Conservation (phyloP, 2,797 vertebrate genomes). For the Sebastes taczanowskii region DNA sequence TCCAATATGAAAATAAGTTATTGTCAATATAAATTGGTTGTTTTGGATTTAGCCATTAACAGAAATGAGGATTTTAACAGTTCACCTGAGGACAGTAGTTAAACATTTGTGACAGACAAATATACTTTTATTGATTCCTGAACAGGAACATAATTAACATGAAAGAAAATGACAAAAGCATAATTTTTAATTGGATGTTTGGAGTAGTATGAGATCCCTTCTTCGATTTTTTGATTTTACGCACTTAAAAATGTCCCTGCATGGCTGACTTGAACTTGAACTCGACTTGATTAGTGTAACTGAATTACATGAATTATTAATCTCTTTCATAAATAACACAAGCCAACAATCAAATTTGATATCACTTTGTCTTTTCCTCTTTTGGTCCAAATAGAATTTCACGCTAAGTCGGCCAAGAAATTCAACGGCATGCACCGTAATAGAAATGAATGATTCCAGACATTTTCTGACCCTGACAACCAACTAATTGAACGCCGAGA, state of each 20-base stretch:
- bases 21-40: not conserved
- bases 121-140: not conserved
- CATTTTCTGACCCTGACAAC: conserved; percentile 16
- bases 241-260: not conserved
- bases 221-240: not conserved
- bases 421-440: conserved; percentile 8
- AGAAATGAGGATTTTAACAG: not conserved
- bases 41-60: not conserved
- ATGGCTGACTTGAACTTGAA: not conserved
- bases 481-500: conserved; percentile 12
- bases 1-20: not conserved
- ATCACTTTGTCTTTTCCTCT: not conserved
- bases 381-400: not conserved
- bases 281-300: not conserved
- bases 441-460: not conserved
- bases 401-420: conserved; percentile 13
- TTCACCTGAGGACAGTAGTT: not conserved
- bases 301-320: not conserved
- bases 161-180: not conserved
- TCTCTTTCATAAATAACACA: not conserved
- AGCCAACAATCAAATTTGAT: not conserved
- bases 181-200: not conserved
- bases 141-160: not conserved
- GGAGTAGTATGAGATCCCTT: not conserved
- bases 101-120: not conserved